These are phyloP conservation scores for Bothrops jararaca DNA, from an alignment of 2,113 vertebrate genomes.

Conservation along the genomic window DNA sequence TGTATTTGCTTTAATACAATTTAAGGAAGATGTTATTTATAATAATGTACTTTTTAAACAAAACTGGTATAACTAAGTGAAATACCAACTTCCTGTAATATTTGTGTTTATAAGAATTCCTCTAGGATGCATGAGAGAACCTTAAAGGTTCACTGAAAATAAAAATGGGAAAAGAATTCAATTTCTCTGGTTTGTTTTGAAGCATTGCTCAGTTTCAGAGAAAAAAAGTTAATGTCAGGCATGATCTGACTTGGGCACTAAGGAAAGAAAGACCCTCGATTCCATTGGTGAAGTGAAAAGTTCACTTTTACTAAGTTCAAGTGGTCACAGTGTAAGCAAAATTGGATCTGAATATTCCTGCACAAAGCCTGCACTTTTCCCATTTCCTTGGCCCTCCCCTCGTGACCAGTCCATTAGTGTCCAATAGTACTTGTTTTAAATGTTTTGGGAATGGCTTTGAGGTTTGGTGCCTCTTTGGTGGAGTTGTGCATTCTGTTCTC, in stretches of 20 bases:
- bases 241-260: background rate
- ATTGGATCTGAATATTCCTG: background rate
- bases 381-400: background rate
- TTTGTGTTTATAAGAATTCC: background rate
- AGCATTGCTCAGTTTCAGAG: background rate
- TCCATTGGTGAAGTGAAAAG: background rate
- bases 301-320: background rate
- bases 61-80: background rate
- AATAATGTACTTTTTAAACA: background rate
- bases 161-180: background rate
- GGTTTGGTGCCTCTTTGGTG: background rate
- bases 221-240: background rate
- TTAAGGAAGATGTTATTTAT: background rate
- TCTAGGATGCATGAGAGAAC: background rate
- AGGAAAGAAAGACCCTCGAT: background rate
- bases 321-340: background rate
- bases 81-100: background rate
- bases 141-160: background rate
- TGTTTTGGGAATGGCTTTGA: background rate
- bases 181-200: background rate
- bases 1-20: background rate
- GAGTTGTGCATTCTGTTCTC: background rate
- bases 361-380: background rate
- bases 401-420: background rate
- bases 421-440: background rate